Evolutionary conservation across 2,888 invertebrate species (phyloP).

Genomic region (Balanococcus diminutus): DNA sequence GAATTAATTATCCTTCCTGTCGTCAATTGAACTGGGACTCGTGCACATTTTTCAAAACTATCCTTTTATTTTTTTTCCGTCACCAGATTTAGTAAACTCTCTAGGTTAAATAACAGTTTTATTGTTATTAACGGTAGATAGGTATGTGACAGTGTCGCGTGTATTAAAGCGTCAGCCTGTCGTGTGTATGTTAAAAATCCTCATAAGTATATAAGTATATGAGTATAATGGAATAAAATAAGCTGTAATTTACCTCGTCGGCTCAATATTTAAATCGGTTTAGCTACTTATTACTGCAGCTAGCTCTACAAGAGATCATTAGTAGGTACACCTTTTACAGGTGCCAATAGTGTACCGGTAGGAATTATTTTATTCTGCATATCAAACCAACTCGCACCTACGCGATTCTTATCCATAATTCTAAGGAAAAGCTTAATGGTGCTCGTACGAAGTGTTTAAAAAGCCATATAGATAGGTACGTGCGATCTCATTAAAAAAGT

Average conservation of each 20-base stretch:
- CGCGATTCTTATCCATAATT: neutral
- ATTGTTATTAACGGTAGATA: constrained; percentile 14
- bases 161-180: too few species aligned
- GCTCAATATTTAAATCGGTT: neutral
- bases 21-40: neutral
- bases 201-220: neutral
- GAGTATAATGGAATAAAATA: neutral
- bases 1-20: constrained; percentile 38
- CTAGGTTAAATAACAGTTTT: constrained; percentile 35
- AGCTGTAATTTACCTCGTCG: neutral
- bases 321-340: neutral
- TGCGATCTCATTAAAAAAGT: neutral
- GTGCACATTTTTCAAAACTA: constrained; percentile 20
- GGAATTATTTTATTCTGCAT: neutral
- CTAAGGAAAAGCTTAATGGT: neutral
- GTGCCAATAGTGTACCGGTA: neutral
- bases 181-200: neutral
- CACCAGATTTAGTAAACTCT: neutral
- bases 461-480: neutral
- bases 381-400: neutral
- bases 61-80: too few species aligned
- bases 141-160: constrained; percentile 15
- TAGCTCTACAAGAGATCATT: too few species aligned
- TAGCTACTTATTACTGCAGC: too few species aligned
- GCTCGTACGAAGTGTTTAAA: neutral